Conservation (phyloP, 1,140 invertebrate species). For the Varroa destructor region DNA sequence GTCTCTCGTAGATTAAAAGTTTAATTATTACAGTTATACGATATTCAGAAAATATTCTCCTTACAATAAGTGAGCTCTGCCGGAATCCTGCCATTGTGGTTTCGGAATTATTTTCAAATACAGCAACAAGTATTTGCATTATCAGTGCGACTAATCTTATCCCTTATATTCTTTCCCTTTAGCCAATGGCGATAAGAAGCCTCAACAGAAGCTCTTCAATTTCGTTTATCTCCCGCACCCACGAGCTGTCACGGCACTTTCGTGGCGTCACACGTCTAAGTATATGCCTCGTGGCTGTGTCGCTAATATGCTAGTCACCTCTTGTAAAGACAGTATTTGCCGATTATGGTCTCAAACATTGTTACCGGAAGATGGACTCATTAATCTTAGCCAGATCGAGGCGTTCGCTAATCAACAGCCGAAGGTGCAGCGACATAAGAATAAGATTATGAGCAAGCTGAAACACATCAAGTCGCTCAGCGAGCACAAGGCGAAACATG, state of each 20-base stretch:
- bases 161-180: not conserved
- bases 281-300: constrained; percentile 95
- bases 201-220: constrained; percentile 47
- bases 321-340: constrained; percentile 94
- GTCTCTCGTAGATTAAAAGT: not conserved
- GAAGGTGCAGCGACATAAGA: constrained; percentile 81
- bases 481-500: constrained; percentile 36
- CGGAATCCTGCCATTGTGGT: too few relatives aligned
- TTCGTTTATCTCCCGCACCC: constrained; percentile 96
- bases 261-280: constrained; percentile 94
- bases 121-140: too few relatives aligned
- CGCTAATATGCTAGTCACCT: constrained; percentile 93
- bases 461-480: constrained; percentile 68
- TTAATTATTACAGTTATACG: not conserved
- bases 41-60: not conserved
- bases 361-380: constrained; percentile 81
- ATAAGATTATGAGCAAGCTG: constrained; percentile 83
- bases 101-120: too few relatives aligned
- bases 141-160: not conserved
- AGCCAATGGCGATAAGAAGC: constrained; percentile 20
- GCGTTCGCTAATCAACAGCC: constrained; percentile 54
- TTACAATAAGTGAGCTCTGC: not conserved
- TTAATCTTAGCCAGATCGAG: constrained; percentile 71
- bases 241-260: constrained; percentile 81
- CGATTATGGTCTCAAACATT: constrained; percentile 95